phyloP scores from a whole-genome alignment of 2,888 invertebrate genomes.

The Sarcophaga carnaria region DNA sequence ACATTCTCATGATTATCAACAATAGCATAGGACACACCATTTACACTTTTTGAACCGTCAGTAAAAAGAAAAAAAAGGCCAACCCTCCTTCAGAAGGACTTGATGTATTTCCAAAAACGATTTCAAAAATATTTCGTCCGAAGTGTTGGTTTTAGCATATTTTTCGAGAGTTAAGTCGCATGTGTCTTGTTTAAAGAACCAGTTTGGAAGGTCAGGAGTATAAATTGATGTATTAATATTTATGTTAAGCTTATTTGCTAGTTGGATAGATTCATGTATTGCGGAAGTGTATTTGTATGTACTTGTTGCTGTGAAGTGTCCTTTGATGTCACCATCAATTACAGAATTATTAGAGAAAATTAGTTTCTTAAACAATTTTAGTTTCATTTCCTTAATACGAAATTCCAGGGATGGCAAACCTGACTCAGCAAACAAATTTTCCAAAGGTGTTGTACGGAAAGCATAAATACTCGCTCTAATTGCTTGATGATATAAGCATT shows the following conservation, averaged over 20 bases:
- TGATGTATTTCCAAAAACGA: not conserved
- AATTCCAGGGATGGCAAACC: not conserved
- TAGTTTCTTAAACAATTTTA: slow-evolving; percentile 12
- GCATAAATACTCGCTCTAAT: slow-evolving; percentile 6
- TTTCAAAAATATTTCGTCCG: slow-evolving; percentile 15
- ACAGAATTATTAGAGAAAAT: slow-evolving; percentile 10
- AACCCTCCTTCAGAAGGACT: not conserved
- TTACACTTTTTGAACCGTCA: slow-evolving; percentile 3
- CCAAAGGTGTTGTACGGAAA: not conserved
- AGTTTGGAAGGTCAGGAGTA: not conserved
- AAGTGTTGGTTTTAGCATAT: not conserved
- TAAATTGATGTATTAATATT: too few species aligned
- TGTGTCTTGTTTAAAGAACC: not conserved
- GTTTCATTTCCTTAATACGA: not conserved
- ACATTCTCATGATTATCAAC: not conserved
- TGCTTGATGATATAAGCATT: not conserved
- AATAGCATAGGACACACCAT: slow-evolving; percentile 1
- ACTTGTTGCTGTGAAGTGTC: not conserved
- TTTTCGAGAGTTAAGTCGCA: too few species aligned
- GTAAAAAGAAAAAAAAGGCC: slow-evolving; percentile 25
- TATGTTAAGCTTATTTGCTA: not conserved
- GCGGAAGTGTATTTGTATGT: not conserved
- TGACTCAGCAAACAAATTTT: not conserved
- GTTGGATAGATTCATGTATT: not conserved
- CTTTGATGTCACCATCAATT: slow-evolving; percentile 1